Percentiles rank a stretch among this genome's conserved stretches.
Evolutionary conservation across 1,140 invertebrate genomes (phyloP).

Genomic region (Calliphora vicina): DNA sequence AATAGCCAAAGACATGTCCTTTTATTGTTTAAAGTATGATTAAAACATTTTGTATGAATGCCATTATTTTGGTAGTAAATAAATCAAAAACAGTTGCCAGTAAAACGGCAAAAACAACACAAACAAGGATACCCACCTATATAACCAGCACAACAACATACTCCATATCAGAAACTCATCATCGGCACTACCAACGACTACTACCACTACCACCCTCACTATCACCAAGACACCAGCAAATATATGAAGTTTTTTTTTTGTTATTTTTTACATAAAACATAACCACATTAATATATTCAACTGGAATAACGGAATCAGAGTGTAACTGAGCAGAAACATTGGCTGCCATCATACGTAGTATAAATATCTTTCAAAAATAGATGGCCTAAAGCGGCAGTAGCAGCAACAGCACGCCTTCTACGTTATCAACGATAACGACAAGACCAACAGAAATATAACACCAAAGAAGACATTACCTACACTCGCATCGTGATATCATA

Average conservation of each 20-base stretch:
- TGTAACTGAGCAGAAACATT: constrained; percentile 31
- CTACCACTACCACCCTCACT: not conserved
- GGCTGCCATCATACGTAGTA: not conserved
- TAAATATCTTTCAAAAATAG: constrained; percentile 18
- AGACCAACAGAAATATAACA: not conserved
- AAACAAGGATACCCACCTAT: constrained; percentile 24
- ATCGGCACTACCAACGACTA: not conserved
- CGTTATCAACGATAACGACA: not conserved
- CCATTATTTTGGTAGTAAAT: constrained; percentile 9
- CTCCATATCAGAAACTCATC: not conserved
- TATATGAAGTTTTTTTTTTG: not conserved
- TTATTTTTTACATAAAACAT: constrained; percentile 17
- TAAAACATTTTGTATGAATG: not conserved
- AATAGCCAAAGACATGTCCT: not conserved
- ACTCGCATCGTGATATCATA: constrained; percentile 21
- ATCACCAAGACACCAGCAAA: not conserved
- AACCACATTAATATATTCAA: not conserved
- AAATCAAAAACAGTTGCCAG: constrained; percentile 31
- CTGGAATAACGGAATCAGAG: constrained; percentile 20
- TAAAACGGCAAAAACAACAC: not conserved
- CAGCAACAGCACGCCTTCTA: constrained; percentile 10
- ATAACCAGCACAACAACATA: not conserved
- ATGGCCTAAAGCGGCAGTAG: constrained; percentile 26
- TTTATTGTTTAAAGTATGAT: not conserved
- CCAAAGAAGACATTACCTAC: constrained; percentile 13